Evolutionary conservation across 2,888 invertebrate species (phyloP), one percentile per base, ranked within the genome.

Genomic region (Phortica magna): DNA sequence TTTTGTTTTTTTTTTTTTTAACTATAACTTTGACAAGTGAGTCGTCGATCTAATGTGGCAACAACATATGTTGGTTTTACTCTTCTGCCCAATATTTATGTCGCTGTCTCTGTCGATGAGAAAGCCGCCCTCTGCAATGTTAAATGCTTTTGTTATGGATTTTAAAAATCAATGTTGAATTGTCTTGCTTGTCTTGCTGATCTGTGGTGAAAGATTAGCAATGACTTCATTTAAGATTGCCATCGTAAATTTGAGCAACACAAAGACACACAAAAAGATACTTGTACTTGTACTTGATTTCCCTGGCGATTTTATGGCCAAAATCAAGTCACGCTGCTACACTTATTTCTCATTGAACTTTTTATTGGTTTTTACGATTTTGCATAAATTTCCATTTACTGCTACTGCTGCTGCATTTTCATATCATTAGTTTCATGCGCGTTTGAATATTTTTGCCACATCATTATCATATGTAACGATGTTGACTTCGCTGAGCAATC

Each of bases 41-140:
- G 89, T 88, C 84, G 89, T 89, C 83, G 87, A 91, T 91, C 90
- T 91, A 91, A 92, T 91, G 90, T 91, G 91, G 92, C 92, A 92
- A 91, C 91, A 92, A 84, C 91, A 92, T 92, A 92, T 92, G 91
- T 83, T 90, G 83, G 31, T 65, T 81, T 87, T 76, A 77, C 19
- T 59, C 14, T 73, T 12, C 14, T 19, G 14, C 43, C 73, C 65
- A 19, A 42, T 48, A 19, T 22, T 31, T 31, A 5, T 65, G 19
- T 22, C 12, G 12, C 22, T 22, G 9, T 70, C 57, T 14, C 39
- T 9, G 10, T 67, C 39, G 22, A n/a, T 67, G 22, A 12, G 17
- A 9, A 41, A 31, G 2, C 55, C 74, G 53, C 7, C 17, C 70
- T 41, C 72, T 31, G 7, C 39, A 0, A 10, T 17, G 59, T 6